Base-by-base conservation (phyloP, 1,140 invertebrate species). In the Nixonia krombeini region DNA sequence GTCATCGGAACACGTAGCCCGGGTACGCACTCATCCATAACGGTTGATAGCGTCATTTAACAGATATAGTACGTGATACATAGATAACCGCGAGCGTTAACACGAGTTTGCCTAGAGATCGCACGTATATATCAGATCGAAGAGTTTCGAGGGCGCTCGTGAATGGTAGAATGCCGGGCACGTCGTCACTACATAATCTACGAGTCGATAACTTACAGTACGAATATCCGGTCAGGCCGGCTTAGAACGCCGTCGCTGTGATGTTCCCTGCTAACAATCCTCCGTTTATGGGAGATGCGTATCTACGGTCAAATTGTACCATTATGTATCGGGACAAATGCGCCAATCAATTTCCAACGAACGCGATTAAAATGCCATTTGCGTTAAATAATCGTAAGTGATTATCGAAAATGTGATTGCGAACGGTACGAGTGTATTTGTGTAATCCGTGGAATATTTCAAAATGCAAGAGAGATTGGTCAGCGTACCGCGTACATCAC, bases 131-230 rank as follows among this genome's bases (percentile, higher is more conserved):
- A 65, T 65, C 62, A 58, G 62, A 58, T 65, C 55, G 53, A 53
- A 58, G 29, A 37, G 49, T 35, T 52, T 58, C 53, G 55, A 33
- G 51, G 62, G 58, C 58, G 49, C 62, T 58, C 58, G 62, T 53
- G 53, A 58, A 65, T 53, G 29, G 55, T 49, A 57, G 62, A 53
- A 65, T 58, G 62, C 62, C 52, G 47, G 35, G 42, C 62, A 65
- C 62, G 62, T 65, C 53, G 62, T 65, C 62, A 35, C 52, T 64
- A 58, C 62, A 65, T 65, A 65, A 65, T 58, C 62, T 65, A 65
- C 53, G 53, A 65, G 62, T 65, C 62, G 42, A 58, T 65, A 65
- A 65, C 62, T 65, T 65, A 58, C 41, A 49, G 44, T 65, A 49
- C 55, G n/a, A 58, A 53, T 65, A 65, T 65, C 62, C 58, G 62